phyloP scores from a whole-genome alignment of 1,140 invertebrate genomes.

The Cyclargus thomasi region DNA sequence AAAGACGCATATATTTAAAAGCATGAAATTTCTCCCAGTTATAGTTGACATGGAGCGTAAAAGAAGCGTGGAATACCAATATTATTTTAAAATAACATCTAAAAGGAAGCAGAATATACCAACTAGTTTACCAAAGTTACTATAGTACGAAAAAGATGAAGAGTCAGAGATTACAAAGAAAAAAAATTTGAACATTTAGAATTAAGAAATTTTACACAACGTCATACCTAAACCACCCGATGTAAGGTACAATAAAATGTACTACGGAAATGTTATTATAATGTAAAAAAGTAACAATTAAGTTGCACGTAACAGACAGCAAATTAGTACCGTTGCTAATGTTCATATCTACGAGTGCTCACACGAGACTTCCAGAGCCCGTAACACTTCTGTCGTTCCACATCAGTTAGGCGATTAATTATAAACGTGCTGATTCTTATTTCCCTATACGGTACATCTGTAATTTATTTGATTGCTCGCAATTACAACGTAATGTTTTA shows the following conservation, averaged over 20 bases:
- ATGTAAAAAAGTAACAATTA: conserved; percentile 12
- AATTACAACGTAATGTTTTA: conserved; percentile 61
- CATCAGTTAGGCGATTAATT: conserved; percentile 64
- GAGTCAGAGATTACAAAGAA: too few relatives aligned
- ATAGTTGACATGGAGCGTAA: too few relatives aligned
- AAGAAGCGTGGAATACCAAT: too few relatives aligned
- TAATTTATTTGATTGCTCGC: conserved; percentile 64
- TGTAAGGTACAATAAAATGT: conserved; percentile 8
- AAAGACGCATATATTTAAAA: too few relatives aligned
- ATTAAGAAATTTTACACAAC: background rate
- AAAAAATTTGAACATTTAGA: background rate
- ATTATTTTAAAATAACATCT: too few relatives aligned
- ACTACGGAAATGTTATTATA: conserved; percentile 5
- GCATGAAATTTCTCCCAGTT: too few relatives aligned
- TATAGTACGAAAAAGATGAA: too few relatives aligned
- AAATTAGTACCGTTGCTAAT: conserved; percentile 27
- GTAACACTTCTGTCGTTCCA: conserved; percentile 46
- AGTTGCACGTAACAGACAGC: conserved; percentile 18
- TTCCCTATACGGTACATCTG: conserved; percentile 58
- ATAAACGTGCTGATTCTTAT: conserved; percentile 53
- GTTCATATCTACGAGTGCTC: conserved; percentile 27
- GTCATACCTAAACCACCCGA: background rate
- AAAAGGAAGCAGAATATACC: too few relatives aligned
- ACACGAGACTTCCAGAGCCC: conserved; percentile 32
- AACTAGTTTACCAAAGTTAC: too few relatives aligned